These are phyloP conservation scores for Haliclona indistincta DNA, from an alignment of 37 sponge, comb jelly and placozoan genomes.

Conservation along the genomic window DNA sequence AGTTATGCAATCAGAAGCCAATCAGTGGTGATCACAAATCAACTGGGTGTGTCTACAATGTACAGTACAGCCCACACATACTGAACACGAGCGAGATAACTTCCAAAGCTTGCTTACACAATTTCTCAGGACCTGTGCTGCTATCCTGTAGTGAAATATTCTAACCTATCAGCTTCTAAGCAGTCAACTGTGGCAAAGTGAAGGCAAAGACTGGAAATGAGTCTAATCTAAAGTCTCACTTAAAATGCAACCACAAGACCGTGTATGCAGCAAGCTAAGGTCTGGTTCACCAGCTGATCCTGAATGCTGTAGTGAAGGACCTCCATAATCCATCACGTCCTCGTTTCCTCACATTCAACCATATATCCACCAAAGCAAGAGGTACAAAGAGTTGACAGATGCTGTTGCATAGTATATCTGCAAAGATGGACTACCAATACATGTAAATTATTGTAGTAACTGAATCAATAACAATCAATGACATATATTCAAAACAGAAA, in stretches of 20 bases:
- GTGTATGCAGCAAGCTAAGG: not conserved
- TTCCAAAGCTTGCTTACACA: too few relatives aligned
- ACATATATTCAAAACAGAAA: too few relatives aligned
- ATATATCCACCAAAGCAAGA: slow-evolving; percentile 10
- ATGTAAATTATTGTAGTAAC: too few relatives aligned
- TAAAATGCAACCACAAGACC: slow-evolving; percentile 14
- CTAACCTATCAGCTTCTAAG: not conserved
- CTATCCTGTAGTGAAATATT: not conserved
- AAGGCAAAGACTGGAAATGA: slow-evolving; percentile 26
- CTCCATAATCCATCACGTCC: slow-evolving; percentile 5
- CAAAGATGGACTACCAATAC: slow-evolving; percentile 19
- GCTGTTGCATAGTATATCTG: slow-evolving; percentile 22
- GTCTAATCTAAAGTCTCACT: slow-evolving; percentile 22
- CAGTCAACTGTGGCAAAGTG: too few relatives aligned
- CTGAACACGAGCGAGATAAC: too few relatives aligned
- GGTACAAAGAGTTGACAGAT: slow-evolving; percentile 34
- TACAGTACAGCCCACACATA: too few relatives aligned
- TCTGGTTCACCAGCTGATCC: not conserved
- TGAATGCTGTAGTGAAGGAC: not conserved
- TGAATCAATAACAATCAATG: too few relatives aligned
- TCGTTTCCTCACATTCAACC: not conserved
- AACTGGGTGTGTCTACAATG: too few relatives aligned
- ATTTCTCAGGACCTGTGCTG: too few relatives aligned
- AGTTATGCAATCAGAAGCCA: too few relatives aligned
- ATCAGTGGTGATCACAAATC: too few relatives aligned